These are phyloP conservation scores for Trachurus trachurus DNA, from an alignment of 2,797 vertebrate species.

Conservation along the genomic window DNA sequence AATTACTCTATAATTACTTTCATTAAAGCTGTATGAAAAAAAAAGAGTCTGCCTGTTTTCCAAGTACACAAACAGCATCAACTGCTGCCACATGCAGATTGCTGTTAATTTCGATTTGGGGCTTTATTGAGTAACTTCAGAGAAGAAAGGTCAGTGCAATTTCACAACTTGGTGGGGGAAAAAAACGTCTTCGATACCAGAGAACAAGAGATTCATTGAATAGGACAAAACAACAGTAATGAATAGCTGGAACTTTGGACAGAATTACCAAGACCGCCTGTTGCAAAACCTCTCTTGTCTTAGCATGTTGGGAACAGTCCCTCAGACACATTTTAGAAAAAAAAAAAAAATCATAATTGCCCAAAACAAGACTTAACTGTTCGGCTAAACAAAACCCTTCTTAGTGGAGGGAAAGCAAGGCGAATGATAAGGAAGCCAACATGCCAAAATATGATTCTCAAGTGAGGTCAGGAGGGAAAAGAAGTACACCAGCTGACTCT, in stretches of 20 bases:
- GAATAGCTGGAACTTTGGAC: conserved; percentile 56
- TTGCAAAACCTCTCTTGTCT: conserved; percentile 67
- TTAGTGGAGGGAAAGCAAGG: conserved; percentile 14
- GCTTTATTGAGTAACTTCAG: conserved; percentile 24
- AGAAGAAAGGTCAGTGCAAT: conserved; percentile 40
- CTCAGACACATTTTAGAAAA: conserved; percentile 46
- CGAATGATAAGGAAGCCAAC: conserved; percentile 29
- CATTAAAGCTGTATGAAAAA: conserved; percentile 19
- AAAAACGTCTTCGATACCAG: conserved; percentile 28
- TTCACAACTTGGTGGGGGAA: conserved; percentile 45
- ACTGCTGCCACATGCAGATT: not conserved
- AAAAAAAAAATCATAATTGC: conserved; percentile 48
- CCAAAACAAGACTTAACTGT: conserved; percentile 56
- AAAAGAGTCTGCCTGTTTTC: not conserved
- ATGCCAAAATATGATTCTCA: conserved; percentile 18
- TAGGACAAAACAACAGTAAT: conserved; percentile 56
- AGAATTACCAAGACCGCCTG: conserved; percentile 52
- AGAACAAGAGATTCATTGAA: conserved; percentile 61
- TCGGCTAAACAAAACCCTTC: conserved; percentile 46
- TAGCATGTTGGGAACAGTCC: conserved; percentile 71
- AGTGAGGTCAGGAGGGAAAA: conserved; percentile 7
- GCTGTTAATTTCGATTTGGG: conserved; percentile 24
- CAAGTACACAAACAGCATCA: conserved; percentile 19
- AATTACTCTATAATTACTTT: conserved; percentile 1
- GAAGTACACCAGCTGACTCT: conserved; percentile 15